Base-by-base conservation (phyloP, 2,888 invertebrate genomes). In the Tineola bisselliella region DNA sequence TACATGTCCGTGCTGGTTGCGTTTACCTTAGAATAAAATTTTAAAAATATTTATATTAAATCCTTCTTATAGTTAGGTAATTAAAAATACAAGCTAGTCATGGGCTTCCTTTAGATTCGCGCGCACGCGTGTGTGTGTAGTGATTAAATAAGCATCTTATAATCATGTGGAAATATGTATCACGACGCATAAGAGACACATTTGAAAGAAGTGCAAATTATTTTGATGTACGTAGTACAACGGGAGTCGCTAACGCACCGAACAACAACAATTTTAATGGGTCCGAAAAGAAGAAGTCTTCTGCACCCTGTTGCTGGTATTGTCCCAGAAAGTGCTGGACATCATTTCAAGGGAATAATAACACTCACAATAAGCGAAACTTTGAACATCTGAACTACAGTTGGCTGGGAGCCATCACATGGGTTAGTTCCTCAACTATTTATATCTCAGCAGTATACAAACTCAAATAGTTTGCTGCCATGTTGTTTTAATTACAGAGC, bases 91-190 rank as follows among this genome's bases (percentile, higher is more conserved):
- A 38, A 38, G n/a, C 10, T n/a, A 6, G 17, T 15, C 13, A 48
- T 48, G 48, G 48, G 48, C 15, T 15, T 5, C 3, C 48, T 48
- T 13, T 48, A 48, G 48, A 17, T 48, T 48, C 8, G 25, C 38
- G 48, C 15, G 43, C 3, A 4, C 8, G 25, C 38, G 48, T 48
- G 43, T 6, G 12, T 43, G 48, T 48, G 48, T 17, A n/a, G 38
- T 48, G 13, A 15, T 15, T 10, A 15, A 25, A 25, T 25, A 25
- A 25, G 25, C 6, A 15, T 17, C 10, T 2, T 48, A 15, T 25
- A 54, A 78, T 64, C 65, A 89, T 89, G 89, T 89, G 88, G 88
- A 88, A 88, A 75, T 88, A 84, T 84, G 81, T 88, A 60, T 76
- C 87, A 30, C 80, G 88, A 38, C 83, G 88, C 59, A 71, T 88